A percentile compares a stretch with the other conserved stretches of the same genome.
Evolutionary conservation across 1,140 invertebrate genomes (phyloP).

Genomic region (Eurosta solidaginis): DNA sequence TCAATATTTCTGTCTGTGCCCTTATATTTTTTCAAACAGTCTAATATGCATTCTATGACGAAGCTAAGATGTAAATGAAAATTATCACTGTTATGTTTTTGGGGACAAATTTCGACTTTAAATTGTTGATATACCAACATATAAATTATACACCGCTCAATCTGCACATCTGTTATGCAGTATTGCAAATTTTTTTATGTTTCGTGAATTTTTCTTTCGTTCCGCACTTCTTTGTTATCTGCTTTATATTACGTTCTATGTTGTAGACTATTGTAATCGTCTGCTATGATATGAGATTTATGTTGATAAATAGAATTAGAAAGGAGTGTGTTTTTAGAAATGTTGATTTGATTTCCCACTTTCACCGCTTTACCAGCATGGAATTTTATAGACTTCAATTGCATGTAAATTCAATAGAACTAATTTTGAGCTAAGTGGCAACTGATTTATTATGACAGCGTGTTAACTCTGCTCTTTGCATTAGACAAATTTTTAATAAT

Average conservation of each 20-base stretch:
- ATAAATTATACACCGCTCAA: neutral
- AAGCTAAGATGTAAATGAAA: too few relatives aligned
- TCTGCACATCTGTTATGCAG: too few relatives aligned
- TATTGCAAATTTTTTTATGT: neutral
- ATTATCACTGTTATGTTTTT: neutral
- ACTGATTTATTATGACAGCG: neutral
- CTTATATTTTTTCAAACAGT: too few relatives aligned
- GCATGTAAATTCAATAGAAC: constrained; percentile 9
- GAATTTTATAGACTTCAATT: neutral
- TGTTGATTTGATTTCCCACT: neutral
- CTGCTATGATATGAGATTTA: neutral
- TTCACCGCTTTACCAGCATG: neutral
- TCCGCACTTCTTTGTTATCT: neutral
- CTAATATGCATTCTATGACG: too few relatives aligned
- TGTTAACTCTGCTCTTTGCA: neutral
- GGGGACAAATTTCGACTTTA: neutral
- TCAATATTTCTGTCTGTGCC: too few relatives aligned
- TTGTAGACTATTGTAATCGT: neutral
- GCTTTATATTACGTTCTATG: neutral
- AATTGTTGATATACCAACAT: neutral
- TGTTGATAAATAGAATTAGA: neutral
- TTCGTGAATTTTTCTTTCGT: neutral
- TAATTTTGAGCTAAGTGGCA: neutral
- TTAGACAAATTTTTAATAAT: neutral
- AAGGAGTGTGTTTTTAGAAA: constrained; percentile 1